phyloP scores from a whole-genome alignment of 2,888 invertebrate species.

The Xylocampa areola region DNA sequence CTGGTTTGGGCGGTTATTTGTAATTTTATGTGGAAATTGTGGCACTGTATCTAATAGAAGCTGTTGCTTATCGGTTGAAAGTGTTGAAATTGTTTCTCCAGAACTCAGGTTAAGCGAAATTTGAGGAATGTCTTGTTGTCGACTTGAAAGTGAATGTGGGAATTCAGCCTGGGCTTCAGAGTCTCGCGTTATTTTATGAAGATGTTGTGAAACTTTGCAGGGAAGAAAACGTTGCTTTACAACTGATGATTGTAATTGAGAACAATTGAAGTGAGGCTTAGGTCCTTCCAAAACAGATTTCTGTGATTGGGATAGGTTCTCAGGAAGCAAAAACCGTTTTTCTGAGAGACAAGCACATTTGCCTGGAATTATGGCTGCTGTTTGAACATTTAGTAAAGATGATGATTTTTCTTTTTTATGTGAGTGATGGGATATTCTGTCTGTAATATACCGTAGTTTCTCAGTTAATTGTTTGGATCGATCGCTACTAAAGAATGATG shows the following conservation, averaged over 20 bases:
- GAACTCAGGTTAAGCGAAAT: too few relatives aligned
- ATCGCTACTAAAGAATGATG: not conserved
- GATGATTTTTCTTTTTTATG: slow-evolving; percentile 1
- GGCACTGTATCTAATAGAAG: not conserved
- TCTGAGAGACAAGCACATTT: slow-evolving; percentile 9
- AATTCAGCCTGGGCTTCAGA: not conserved
- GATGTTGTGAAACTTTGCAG: not conserved
- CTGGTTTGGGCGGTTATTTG: not conserved
- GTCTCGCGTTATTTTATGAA: not conserved
- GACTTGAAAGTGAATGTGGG: not conserved
- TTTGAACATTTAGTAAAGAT: slow-evolving; percentile 5
- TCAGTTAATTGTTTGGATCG: slow-evolving; percentile 8
- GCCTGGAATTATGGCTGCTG: not conserved
- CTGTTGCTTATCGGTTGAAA: not conserved
- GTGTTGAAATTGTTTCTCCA: not conserved
- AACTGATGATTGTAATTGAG: not conserved
- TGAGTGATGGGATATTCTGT: slow-evolving; percentile 8
- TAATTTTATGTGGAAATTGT: not conserved
- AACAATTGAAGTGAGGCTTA: not conserved
- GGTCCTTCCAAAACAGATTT: not conserved
- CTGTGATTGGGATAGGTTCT: slow-evolving; percentile 8
- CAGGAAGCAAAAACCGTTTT: slow-evolving; percentile 1
- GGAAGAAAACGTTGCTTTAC: not conserved
- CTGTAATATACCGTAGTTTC: slow-evolving; percentile 5
- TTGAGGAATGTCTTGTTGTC: too few relatives aligned